A percentile compares a stretch with the other conserved stretches of the same genome.
phyloP scores from a whole-genome alignment of 2,113 vertebrate genomes.

The Neodon shergylaensis region DNA sequence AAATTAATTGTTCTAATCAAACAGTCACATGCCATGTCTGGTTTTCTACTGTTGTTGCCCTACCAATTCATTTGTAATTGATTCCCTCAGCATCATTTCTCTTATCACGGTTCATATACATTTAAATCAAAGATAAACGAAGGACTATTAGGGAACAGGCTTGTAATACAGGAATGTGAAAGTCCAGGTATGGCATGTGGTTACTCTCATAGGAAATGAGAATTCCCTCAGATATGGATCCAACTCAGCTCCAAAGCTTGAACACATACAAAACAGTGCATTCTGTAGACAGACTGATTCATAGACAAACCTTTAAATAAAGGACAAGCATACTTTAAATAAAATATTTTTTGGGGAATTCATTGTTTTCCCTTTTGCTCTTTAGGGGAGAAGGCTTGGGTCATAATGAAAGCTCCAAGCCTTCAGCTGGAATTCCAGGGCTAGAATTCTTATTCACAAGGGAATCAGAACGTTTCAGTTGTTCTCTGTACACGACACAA shows the following conservation, averaged over 20 bases:
- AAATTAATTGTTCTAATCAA: constrained; percentile 34
- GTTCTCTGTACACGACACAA: not conserved
- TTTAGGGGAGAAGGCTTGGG: not conserved
- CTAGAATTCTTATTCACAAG: not conserved
- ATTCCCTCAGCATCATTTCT: constrained; percentile 1
- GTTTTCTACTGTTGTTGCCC: not conserved
- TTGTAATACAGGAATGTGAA: not conserved
- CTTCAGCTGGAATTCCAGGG: not conserved
- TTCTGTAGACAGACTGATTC: not conserved
- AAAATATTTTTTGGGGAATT: not conserved
- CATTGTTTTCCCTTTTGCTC: constrained; percentile 42
- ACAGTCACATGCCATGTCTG: not conserved
- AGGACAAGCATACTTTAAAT: not conserved
- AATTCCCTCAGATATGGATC: not conserved
- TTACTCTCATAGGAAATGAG: not conserved
- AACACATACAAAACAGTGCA: constrained; percentile 31
- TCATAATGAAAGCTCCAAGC: not conserved
- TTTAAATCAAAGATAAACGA: constrained; percentile 4
- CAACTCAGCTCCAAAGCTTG: not conserved
- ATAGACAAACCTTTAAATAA: constrained; percentile 7
- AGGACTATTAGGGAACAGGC: not conserved
- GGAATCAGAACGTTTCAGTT: not conserved
- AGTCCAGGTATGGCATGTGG: not conserved
- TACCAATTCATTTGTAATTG: not conserved
- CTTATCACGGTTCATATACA: not conserved